Base-by-base conservation (phyloP, 2,888 invertebrate species). In the Pheosia tremula region DNA sequence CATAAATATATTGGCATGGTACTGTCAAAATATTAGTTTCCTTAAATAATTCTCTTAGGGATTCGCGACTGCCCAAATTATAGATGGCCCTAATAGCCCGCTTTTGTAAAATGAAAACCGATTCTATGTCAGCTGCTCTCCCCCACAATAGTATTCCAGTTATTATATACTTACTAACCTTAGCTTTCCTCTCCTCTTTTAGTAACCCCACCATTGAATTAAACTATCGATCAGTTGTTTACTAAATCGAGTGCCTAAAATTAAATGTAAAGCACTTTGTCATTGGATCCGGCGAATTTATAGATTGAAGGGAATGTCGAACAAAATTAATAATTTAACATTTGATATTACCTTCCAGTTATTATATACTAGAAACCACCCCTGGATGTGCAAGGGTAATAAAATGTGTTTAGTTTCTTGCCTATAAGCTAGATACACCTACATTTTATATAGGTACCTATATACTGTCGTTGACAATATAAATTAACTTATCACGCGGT, bases 401-500 rank as follows among this genome's bases (percentile, higher is more conserved):
- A 24, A 24, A 24, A 24, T 24, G 24, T 24, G 24, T 24, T 24
- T 24, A 24, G 24, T 24, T 24, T 24, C 24, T 24, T 24, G 24
- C 2, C 24, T 24, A 24, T 24, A 24, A 24, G 24, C 0, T 41
- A 41, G 41, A 41, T 41, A 41, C 8, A 3, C 41, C 5, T 41
- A 41, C 41, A 41, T 41, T 41, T 41, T 41, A 41, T 41, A 8
- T 41, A 41, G 3, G 41, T 41, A 41, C 8, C n/a, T 5, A 47
- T n/a, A 11, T 43, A 43, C 9, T 10, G 4, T 10, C 43, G 1
- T 1, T 43, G 43, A 49, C 47, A 9, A n/a, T 49, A 13, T 13
- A 49, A 24, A 24, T 13, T 49, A 49, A 78, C 69, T 72, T 68
- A 74, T 79, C 76, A 71, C 54, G 49, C 37, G 61, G 57, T 71